Evolutionary conservation across 2,888 invertebrate genomes (phyloP), one percentile per base, ranked within the genome.

Genomic region (Schizaphis graminum): DNA sequence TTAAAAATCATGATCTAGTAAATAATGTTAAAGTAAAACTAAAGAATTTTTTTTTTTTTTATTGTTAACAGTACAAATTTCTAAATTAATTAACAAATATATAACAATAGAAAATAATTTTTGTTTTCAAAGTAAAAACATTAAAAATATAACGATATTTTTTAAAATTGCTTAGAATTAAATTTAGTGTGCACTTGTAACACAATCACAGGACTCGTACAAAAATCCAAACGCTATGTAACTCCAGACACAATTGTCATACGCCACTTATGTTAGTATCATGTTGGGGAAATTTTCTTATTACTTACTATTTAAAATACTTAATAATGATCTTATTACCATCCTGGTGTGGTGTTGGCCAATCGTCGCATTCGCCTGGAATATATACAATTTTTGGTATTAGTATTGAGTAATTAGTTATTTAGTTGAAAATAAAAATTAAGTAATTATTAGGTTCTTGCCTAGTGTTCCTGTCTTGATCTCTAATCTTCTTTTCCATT

Each of bases 401-500:
- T 93, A 90, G 84, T 86, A 41, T 49, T 49, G 4, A 91, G 26
- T 35, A 88, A 61, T 53, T 4, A n/a, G 1, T 47, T n/a, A 3
- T 49, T 53, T 28, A 35, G 61, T 24, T 24, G 41, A 87, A 91
- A 86, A n/a, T 41, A 26, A 86, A 56, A 53, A 89, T 90, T 44
- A 57, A 77, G 35, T 88, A 61, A 35, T 67, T 61, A 67, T 67
- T 85, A 89, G 53, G n/a, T 89, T 28, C 92, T 91, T 95, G 97
- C 95, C 99, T 97, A n/a, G 99, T 99, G 96, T 99, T 99, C 95
- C 99, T 97, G 96, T 99, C 99, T 96, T 99, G 99, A 96, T 99
- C 99, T 91, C 99, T 97, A 95, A 99, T 99, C 96, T 99, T 99
- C 97, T 99, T 99, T 96, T 99, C 99, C 99, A 99, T 99, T 96